These are phyloP conservation scores for Cinclus mexicanus DNA, from an alignment of 2,113 vertebrate species.

Conservation along the genomic window DNA sequence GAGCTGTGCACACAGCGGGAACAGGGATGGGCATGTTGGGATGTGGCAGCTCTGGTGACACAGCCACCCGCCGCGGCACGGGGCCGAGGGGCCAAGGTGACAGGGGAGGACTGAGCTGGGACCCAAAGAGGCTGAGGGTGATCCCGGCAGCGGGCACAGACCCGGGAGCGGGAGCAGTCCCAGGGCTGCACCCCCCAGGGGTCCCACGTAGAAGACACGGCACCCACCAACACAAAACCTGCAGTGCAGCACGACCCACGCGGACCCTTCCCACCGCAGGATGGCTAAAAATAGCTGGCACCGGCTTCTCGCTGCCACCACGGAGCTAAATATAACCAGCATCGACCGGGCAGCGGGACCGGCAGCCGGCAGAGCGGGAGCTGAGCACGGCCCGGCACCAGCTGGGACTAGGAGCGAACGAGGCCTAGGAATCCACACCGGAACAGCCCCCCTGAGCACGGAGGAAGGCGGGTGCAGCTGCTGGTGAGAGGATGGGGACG, in stretches of 20 bases:
- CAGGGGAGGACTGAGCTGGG: not conserved
- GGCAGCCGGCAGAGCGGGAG: not conserved
- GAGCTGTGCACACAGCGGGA: not conserved
- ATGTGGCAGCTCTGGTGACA: not conserved
- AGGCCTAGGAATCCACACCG: not conserved
- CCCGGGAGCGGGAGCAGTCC: not conserved
- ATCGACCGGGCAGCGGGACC: conserved; percentile 5
- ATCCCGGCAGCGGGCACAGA: not conserved
- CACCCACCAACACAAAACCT: not conserved
- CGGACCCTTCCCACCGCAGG: not conserved
- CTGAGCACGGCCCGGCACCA: not conserved
- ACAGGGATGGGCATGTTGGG: not conserved
- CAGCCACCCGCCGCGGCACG: rapidly evolving
- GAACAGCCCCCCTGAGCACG: not conserved
- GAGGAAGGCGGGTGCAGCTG: not conserved
- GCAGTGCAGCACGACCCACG: conserved; percentile 18
- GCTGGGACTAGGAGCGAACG: not conserved
- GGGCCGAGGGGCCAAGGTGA: not conserved
- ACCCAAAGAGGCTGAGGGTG: not conserved
- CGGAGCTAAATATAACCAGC: conserved; percentile 16
- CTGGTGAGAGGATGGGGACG: not conserved
- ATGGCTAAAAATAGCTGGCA: conserved; percentile 33
- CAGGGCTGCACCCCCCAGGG: rapidly evolving
- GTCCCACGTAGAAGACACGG: rapidly evolving
- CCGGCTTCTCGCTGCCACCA: not conserved